Base-by-base conservation (phyloP, 1,140 invertebrate genomes). In the Homalodisca vitripennis region DNA sequence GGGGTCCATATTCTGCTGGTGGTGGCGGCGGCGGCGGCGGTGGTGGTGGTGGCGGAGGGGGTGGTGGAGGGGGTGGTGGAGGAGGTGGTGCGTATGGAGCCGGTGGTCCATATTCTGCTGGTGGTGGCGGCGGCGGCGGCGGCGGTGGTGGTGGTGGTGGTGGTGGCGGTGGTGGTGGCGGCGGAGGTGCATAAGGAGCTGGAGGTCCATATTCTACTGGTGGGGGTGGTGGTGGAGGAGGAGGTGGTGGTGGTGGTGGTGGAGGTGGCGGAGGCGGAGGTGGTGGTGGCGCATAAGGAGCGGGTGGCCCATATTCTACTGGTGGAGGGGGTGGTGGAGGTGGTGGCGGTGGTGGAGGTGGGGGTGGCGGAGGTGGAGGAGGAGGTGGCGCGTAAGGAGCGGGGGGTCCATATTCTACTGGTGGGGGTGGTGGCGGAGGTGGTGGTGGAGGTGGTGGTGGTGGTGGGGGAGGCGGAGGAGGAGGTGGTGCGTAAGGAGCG, bases 331-430 rank as follows among this genome's bases (percentile, higher is more conserved):
- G 57, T 20, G 68, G 57, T 48, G 68, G 68, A 26, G 68, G 68
- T 69, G 67, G 67, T 67, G 67, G 67, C 57, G 53, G 53, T 67
- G 67, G 65, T 67, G 65, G 65, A n/a, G 65, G 65, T 67, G 65
- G 65, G 26, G 67, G 53, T 67, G 67, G 67, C 24, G 67, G 67
- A 17, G 57, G 65, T 12, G 13, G 47, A 47, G 57, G 65, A 47
- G 57, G 65, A 47, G 57, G 47, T 10, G 12, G 65, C 46, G 67
- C 48, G 20, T 47, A 29, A 31, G 51, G 67, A 27, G 55, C 55
- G 6, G 55, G 55, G 12, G 55, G 55, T 29, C 55, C 55, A 27
- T 60, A 60, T n/a, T 60, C 55, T 1, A 1, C 48, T 32, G 51
- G 53, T 60, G 48, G 67, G 60, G 51, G 67, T 29, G 67, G 31